Conservation (phyloP, 2,797 vertebrate genomes). For the Poecile montanus region DNA sequence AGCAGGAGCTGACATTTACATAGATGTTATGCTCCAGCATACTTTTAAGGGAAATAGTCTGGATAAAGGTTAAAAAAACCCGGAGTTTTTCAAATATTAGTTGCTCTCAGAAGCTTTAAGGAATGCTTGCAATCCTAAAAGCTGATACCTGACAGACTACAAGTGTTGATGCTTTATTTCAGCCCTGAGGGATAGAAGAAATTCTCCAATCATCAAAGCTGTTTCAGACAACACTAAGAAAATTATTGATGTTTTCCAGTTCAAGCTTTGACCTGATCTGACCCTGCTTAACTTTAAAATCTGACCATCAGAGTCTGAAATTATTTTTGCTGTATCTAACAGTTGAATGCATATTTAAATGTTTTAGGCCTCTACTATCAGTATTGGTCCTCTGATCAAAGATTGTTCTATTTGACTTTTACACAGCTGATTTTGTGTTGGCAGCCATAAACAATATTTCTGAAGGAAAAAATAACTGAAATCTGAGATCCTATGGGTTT, state of each 20-base stretch:
- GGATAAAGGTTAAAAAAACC: accelerated
- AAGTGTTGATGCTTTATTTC: not conserved
- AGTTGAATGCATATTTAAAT: not conserved
- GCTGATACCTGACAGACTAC: not conserved
- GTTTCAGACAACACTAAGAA: conserved; percentile 1
- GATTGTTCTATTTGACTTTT: not conserved
- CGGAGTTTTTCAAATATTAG: not conserved
- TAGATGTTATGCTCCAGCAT: not conserved
- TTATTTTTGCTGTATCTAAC: not conserved
- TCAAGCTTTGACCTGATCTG: conserved; percentile 28
- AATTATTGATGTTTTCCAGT: not conserved
- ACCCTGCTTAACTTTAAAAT: conserved; percentile 45
- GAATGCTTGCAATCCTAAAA: not conserved
- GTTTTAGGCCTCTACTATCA: not conserved
- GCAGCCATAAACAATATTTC: not conserved
- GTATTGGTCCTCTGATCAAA: not conserved
- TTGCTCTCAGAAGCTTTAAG: not conserved
- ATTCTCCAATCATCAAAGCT: not conserved
- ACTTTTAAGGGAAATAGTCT: not conserved
- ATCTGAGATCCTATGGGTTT: not conserved
- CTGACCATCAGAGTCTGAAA: not conserved
- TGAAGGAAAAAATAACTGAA: not conserved
- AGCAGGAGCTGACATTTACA: not conserved
- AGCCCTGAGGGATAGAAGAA: not conserved
- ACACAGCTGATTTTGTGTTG: not conserved